These are phyloP conservation scores for Psittacara wagleri DNA, from an alignment of 2,113 vertebrate genomes.

Conservation along the genomic window DNA sequence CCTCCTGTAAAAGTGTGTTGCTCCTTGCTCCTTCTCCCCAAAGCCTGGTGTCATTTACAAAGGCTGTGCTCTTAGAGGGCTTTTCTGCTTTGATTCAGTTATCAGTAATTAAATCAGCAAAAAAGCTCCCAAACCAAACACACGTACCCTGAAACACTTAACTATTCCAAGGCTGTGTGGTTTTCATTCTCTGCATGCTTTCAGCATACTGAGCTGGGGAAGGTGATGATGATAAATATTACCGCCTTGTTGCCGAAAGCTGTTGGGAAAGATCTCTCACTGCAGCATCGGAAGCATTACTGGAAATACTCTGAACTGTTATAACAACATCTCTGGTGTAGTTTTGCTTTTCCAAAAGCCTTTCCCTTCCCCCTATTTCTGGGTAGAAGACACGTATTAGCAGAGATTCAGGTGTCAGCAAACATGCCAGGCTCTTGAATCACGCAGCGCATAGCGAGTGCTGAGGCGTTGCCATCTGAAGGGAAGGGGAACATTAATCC, in stretches of 20 bases:
- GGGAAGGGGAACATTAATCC: not conserved
- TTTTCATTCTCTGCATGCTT: not conserved
- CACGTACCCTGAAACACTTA: not conserved
- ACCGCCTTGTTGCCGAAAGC: not conserved
- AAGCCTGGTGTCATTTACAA: not conserved
- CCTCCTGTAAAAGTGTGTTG: not conserved
- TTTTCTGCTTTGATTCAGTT: not conserved
- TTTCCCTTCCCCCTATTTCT: not conserved
- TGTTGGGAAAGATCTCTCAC: not conserved
- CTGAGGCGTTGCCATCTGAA: not conserved
- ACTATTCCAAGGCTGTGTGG: not conserved
- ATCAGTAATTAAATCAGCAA: not conserved
- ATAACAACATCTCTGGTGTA: conserved; percentile 12
- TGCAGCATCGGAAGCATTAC: conserved; percentile 37
- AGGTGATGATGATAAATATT: conserved; percentile 28
- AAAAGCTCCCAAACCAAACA: not conserved
- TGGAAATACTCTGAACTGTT: conserved; percentile 32
- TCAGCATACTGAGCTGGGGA: conserved; percentile 10
- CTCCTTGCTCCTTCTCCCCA: not conserved
- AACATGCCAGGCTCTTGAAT: not conserved
- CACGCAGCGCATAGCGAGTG: not conserved
- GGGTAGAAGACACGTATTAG: not conserved
- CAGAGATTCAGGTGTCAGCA: not conserved
- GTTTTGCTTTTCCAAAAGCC: conserved; percentile 8
- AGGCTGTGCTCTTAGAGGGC: not conserved